Percentiles rank a stretch among this genome's conserved stretches.
Conservation (phyloP, 2,113 vertebrate genomes). For the Tautogolabrus adspersus region DNA sequence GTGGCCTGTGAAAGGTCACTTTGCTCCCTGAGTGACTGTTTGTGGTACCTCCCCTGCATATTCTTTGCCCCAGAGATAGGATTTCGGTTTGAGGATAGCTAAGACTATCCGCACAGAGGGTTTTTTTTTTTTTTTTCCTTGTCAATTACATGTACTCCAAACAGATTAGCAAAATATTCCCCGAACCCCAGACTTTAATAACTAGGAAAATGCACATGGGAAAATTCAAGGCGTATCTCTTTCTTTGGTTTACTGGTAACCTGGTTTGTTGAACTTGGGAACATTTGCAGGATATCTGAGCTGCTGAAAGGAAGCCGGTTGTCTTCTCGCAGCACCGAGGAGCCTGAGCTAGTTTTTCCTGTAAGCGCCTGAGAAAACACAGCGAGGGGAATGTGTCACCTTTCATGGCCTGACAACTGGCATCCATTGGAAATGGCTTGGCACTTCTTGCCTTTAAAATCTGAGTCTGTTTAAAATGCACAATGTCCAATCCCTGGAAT, state of each 20-base stretch:
- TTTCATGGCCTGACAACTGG: conserved; percentile 68
- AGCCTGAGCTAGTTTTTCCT: conserved; percentile 61
- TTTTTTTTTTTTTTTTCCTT: too few species aligned
- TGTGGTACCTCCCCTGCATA: conserved; percentile 53
- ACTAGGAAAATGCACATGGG: background rate
- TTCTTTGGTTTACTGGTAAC: background rate
- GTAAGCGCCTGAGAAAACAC: conserved; percentile 73
- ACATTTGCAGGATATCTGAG: conserved; percentile 52
- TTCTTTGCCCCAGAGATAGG: conserved; percentile 49
- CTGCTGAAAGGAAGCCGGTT: conserved; percentile 62
- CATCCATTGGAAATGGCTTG: conserved; percentile 75
- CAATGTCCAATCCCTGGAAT: conserved; percentile 67
- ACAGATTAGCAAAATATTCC: background rate
- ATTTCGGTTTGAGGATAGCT: conserved; percentile 42
- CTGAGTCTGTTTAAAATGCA: conserved; percentile 73
- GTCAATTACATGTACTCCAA: too few species aligned
- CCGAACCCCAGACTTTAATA: background rate
- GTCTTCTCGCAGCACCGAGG: conserved; percentile 54
- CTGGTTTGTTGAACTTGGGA: conserved; percentile 38
- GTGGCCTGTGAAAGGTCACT: conserved; percentile 81
- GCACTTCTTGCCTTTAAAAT: conserved; percentile 75
- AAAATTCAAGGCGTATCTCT: background rate
- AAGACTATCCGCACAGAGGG: background rate
- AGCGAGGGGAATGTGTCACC: conserved; percentile 70
- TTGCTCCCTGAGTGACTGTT: conserved; percentile 69